Evolutionary conservation across 1,140 invertebrate species (phyloP), one percentile per base, ranked within the genome.

Genomic region (Brachionus calyciflorus): DNA sequence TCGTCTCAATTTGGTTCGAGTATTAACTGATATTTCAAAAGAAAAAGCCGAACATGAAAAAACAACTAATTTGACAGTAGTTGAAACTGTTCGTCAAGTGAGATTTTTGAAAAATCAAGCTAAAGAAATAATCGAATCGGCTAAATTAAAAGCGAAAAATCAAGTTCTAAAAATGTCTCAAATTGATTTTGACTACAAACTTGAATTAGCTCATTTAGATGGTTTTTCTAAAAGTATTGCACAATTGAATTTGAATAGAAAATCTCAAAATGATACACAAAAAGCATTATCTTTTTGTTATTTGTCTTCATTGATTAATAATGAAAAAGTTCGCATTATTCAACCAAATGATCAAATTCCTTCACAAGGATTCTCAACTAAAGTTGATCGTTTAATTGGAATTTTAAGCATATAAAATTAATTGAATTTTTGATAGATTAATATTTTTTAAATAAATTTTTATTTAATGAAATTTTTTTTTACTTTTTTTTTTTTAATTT

Each of bases 291-390:
- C 60, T 5, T 65, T 65, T 44, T 65, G 60, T n/a, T 65, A 65
- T 24, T 65, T 65, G 28, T 65, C 60, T 19, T 65, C 60, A 12
- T 65, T 65, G 9, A 65, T 65, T 9, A 65, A 65, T n/a, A 65
- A 65, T 26, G 37, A 65, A 24, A 65, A 65, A 2, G 30, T 65
- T 65, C 17, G 60, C 19, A 44, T 65, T 14, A 26, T 65, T 0
- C 21, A 65, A 44, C 60, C 60, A 65, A 28, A 41, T 41, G 19
- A 65, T n/a, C 17, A 44, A 24, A 65, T 44, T 10, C 40, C 40
- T 10, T 17, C 14, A 44, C 28, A 44, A 21, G 60, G 60, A 26
- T 44, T 44, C 21, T 65, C 60, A 3, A 65, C n/a, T 44, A 65
- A 44, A 65, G 24, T 24, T 44, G 60, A 65, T 21, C 41, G 41